Conservation (phyloP, 2,888 invertebrate genomes). For the Drosophila mimetica region DNA sequence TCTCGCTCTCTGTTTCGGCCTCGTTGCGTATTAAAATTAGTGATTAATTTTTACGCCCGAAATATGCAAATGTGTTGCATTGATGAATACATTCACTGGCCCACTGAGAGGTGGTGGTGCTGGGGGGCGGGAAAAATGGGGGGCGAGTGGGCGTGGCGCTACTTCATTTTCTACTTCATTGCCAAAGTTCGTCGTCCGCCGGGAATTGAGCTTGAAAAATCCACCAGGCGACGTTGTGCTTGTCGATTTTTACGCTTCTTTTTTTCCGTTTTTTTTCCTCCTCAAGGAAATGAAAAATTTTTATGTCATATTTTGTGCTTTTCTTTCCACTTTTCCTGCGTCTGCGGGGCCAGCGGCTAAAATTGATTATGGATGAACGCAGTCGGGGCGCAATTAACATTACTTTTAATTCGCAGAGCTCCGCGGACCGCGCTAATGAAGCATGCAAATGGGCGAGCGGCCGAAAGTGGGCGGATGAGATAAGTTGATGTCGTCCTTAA, state of each 20-base stretch:
- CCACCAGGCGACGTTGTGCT: slow-evolving; percentile 24
- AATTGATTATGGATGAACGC: slow-evolving; percentile 83
- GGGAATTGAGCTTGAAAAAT: slow-evolving; percentile 63
- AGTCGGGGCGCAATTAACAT: slow-evolving; percentile 71
- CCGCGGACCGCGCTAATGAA: slow-evolving; percentile 72
- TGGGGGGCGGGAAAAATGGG: neutral
- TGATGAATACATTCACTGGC: slow-evolving; percentile 80
- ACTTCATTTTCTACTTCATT: slow-evolving; percentile 81
- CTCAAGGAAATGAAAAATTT: slow-evolving; percentile 80
- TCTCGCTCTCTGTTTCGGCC: slow-evolving; percentile 23
- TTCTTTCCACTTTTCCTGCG: slow-evolving; percentile 31
- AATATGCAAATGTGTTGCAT: slow-evolving; percentile 83
- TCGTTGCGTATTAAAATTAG: slow-evolving; percentile 82
- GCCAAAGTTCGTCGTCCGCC: slow-evolving; percentile 71
- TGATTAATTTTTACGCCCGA: slow-evolving; percentile 84
- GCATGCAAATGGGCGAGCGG: slow-evolving; percentile 66
- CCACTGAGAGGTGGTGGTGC: slow-evolving; percentile 3
- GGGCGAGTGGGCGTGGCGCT: slow-evolving; percentile 57
- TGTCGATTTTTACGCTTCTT: slow-evolving; percentile 54
- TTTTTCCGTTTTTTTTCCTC: slow-evolving; percentile 16
- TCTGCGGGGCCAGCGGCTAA: slow-evolving; percentile 72
- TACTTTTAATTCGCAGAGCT: slow-evolving; percentile 74
- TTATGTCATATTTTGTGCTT: slow-evolving; percentile 79
- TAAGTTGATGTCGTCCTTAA: slow-evolving; percentile 70
- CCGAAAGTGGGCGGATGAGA: slow-evolving; percentile 30